Base-by-base conservation (phyloP, 2,113 vertebrate species). In the Ranitomeya variabilis region DNA sequence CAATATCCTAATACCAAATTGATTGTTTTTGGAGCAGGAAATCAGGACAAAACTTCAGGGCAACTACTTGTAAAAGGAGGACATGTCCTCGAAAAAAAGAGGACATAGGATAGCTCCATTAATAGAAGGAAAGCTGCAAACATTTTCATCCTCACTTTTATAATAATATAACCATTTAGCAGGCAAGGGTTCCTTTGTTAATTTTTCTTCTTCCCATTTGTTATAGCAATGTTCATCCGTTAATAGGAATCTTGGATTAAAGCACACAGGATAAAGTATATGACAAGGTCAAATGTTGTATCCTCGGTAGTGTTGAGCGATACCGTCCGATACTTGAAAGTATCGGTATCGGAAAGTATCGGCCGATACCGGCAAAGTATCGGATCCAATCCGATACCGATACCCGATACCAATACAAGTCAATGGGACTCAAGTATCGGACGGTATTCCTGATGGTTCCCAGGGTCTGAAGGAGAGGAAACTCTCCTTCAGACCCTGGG, bases 71-170 rank as follows among this genome's bases (percentile, higher is more conserved):
- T 73, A 74, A 74, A 74, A 74, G 26, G 71, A 74, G 71, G 71
- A 74, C 71, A 74, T 74, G 71, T 74, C 71, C 71, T 74, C 37
- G 71, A 74, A 45, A 74, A 74, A 74, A 74, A 51, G 69, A 73
- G 69, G 69, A 31, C 69, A 73, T 73, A 26, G 14, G 4, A 51
- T 18, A 45, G 71, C 13, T 18, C 11, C 15, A 51, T 51, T 45
- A 74, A 45, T 74, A 74, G 71, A 74, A 45, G 71, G 37, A 51
- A 74, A 45, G 31, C 10, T 37, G 37, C 31, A 74, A 74, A 19
- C 16, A 74, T 45, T 51, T 51, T 2, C 15, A 15, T 45, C 15
- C 37, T 7, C 10, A 74, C 31, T 18, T 74, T 45, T 74, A 45
- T 45, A 45, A 5, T 45, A 71, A 71, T 16, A 71, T 6, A 71